Conservation (phyloP, 2,113 vertebrate genomes). For the Phocoena sinus region DNA sequence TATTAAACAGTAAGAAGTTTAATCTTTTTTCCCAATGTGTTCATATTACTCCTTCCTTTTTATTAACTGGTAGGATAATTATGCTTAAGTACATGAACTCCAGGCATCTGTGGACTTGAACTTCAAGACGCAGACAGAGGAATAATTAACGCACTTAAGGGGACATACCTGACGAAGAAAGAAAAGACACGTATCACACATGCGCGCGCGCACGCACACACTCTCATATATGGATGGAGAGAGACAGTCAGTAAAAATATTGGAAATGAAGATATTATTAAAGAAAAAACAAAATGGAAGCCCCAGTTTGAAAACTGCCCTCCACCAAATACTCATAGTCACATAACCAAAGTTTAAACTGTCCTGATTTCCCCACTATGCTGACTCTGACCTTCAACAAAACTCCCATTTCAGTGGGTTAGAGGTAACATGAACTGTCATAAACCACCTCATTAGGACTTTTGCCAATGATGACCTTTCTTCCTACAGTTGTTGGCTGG, state of each 20-base stretch:
- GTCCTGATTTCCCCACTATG: neutral
- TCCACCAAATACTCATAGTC: neutral
- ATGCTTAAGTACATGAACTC: neutral
- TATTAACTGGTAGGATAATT: neutral
- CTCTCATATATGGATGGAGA: neutral
- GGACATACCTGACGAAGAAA: neutral
- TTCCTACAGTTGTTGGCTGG: neutral
- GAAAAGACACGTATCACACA: neutral
- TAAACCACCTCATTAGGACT: neutral
- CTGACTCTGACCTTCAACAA: neutral
- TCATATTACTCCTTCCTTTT: neutral
- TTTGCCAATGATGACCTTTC: neutral
- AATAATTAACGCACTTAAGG: neutral
- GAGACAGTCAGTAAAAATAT: neutral
- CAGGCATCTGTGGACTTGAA: neutral
- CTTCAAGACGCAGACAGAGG: neutral
- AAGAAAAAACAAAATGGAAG: neutral
- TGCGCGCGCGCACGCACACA: neutral
- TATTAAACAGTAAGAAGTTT: neutral
- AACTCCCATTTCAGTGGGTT: neutral
- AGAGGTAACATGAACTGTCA: neutral
- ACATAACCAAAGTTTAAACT: neutral
- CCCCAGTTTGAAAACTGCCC: neutral
- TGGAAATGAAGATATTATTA: neutral
- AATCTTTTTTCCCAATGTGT: neutral